Evolutionary conservation across 2,113 vertebrate species (phyloP), one percentile per base, ranked within the genome.

Genomic region (Engraulis encrasicolus): DNA sequence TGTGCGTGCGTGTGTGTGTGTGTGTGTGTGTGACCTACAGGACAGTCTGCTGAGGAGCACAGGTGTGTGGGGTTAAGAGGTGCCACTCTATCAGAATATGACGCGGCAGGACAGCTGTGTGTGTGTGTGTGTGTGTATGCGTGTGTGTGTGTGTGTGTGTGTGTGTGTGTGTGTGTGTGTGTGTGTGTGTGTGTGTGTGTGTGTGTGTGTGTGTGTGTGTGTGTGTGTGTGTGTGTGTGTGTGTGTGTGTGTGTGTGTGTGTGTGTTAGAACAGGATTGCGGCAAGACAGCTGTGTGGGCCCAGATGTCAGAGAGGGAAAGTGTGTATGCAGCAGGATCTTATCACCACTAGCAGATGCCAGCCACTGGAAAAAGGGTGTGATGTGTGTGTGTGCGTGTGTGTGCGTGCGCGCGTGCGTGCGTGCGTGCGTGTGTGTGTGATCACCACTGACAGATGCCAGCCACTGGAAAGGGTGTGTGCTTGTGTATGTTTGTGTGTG

Each of bases 81-180:
- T 89, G 87, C 91, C 86, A 92, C 91, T 89, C 89, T 84, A 87
- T n/a, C 78, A 81, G 86, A 86, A 90, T 87, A 90, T 92, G 87
- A 91, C 82, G n/a, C 90, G 89, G 88, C 83, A 54, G 85, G 91
- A 87, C 93, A 93, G 91, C 91, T 93, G 93, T 78, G 83, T 84
- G 45, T 93, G 93, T 78, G 83, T 84, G 45, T 93, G 93, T 78
- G 83, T 84, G 45, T n/a, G n/a, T n/a, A n/a, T n/a, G n/a, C n/a
- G n/a, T n/a, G n/a, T n/a, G n/a, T 93, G 93, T 78, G 83, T 84
- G 45, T 93, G 93, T 78, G 83, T 84, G 45, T 93, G 93, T 78
- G 83, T 84, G 45, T 93, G 93, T 78, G 83, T 84, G 45, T 93
- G 93, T 78, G 83, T 84, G 45, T 93, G 93, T 78, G 83, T 84